Base-by-base conservation (phyloP, 2,113 vertebrate species). In the Dryoscopus gambensis region DNA sequence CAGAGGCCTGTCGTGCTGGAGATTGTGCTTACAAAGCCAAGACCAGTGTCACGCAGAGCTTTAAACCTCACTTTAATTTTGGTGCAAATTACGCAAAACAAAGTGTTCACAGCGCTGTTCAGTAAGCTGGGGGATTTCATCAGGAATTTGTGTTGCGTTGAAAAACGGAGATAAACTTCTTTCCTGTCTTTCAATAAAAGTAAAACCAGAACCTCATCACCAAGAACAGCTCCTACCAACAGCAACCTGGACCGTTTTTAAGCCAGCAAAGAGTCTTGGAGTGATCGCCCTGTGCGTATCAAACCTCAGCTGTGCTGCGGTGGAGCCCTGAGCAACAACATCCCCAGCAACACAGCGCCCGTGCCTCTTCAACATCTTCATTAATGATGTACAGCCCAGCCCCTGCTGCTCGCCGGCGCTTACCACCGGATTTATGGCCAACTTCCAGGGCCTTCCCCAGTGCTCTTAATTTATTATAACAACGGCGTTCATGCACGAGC, bases 361-460 rank as follows among this genome's bases (percentile, higher is more conserved):
- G 67, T 63, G 31, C 77, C 89, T 92, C 79, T 6, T 52, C 84
- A 75, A 64, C 93, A 42, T 87, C 94, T 94, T 96, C 94, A 96
- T 91, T 94, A 95, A 95, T 55, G 89, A 75, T 17, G 44, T 17
- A 68, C 89, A 71, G 84, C 77, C 5, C 2, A 84, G 84, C 80
- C 86, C 93, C 84, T 75, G 91, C 94, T 68, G 93, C 94, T 96
- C 5, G 1, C 70, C 15, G 42, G 53, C 0, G 2, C 68, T 93
- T n/a, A 56, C 59, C 77, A 23, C 53, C 73, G 53, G 89, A 91
- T 96, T 95, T 95, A 95, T 79, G 87, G 93, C 76, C 65, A 52
- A 49, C 30, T 91, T 89, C 91, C 95, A 92, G 53, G 42, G 40
- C 65, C 74, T 76, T 68, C 84, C 83, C 56, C 67, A 67, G 76